Conservation (phyloP, 2,888 invertebrate genomes). For the Lottia gigantea region DNA sequence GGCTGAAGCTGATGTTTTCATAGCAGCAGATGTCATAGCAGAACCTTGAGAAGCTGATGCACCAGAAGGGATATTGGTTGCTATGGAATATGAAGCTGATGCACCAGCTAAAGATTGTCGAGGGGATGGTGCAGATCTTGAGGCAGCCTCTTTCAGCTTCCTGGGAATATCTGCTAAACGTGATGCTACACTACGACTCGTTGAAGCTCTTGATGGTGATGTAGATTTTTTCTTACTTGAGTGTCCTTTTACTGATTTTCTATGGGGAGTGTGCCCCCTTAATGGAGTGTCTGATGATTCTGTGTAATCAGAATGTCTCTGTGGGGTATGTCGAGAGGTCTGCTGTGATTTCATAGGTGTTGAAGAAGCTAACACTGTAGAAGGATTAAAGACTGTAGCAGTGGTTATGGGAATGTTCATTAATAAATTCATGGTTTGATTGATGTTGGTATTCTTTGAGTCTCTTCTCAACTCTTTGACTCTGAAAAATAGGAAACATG, state of each 20-base stretch:
- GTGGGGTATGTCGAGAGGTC: slow-evolving; percentile 34
- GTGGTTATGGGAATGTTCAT: slow-evolving; percentile 59
- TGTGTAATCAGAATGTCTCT: slow-evolving; percentile 37
- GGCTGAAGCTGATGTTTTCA: slow-evolving; percentile 32
- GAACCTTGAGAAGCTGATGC: slow-evolving; percentile 22
- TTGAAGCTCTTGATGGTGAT: not conserved
- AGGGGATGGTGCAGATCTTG: slow-evolving; percentile 12
- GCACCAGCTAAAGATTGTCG: slow-evolving; percentile 11
- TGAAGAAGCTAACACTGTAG: slow-evolving; percentile 56
- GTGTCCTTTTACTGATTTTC: slow-evolving; percentile 33
- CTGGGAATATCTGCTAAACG: slow-evolving; percentile 4
- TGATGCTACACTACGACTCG: not conserved
- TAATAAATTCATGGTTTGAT: slow-evolving; percentile 48
- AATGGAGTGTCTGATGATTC: slow-evolving; percentile 57
- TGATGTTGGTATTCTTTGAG: slow-evolving; percentile 37
- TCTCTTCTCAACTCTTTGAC: slow-evolving; percentile 55
- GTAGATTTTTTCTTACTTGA: slow-evolving; percentile 5
- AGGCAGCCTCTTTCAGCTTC: not conserved
- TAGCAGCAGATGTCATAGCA: not conserved
- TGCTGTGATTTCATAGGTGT: slow-evolving; percentile 50
- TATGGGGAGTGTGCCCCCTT: slow-evolving; percentile 49
- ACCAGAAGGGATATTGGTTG: slow-evolving; percentile 27
- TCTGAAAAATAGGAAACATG: slow-evolving; percentile 39
- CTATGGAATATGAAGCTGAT: slow-evolving; percentile 23
- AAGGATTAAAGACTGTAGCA: slow-evolving; percentile 57